Conservation (phyloP, 2,888 invertebrate species). For the Dryococelus australis region DNA sequence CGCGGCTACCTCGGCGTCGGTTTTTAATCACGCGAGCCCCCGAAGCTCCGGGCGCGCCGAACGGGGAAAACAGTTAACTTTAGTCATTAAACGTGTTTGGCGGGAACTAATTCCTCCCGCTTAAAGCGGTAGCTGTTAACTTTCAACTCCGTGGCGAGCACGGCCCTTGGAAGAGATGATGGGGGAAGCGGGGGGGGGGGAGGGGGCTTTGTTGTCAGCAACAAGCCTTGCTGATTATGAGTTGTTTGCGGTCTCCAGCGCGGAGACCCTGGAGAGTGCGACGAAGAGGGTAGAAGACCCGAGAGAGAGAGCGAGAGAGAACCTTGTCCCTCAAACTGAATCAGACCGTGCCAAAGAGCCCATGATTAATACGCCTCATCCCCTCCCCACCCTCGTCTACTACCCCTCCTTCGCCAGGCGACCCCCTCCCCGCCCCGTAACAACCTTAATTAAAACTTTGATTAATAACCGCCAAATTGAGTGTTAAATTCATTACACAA, state of each 20-base stretch:
- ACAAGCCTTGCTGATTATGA: constrained; percentile 11
- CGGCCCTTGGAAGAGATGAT: too few relatives aligned
- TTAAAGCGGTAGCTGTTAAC: constrained; percentile 16
- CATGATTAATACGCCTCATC: background rate
- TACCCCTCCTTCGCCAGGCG: background rate
- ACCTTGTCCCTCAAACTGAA: background rate
- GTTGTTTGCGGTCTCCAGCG: background rate
- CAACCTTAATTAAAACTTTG: constrained; percentile 64
- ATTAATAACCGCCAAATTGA: constrained; percentile 67
- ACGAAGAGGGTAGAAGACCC: background rate
- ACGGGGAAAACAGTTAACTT: constrained; percentile 8
- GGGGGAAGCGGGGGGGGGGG: too few relatives aligned
- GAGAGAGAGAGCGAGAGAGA: background rate
- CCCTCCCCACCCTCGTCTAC: background rate
- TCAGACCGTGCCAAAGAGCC: background rate
- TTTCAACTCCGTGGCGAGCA: background rate
- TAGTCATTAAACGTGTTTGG: constrained; percentile 16
- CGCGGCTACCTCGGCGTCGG: background rate
- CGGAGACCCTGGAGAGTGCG: background rate
- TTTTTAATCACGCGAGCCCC: background rate
- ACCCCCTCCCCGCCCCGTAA: constrained; percentile 41
- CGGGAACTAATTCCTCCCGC: background rate
- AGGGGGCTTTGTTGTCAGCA: background rate
- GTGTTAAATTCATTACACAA: constrained; percentile 60
- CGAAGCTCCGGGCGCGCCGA: background rate